Evolutionary conservation across 2,888 invertebrate genomes (phyloP).

Genomic region (Loripinus fragilis): DNA sequence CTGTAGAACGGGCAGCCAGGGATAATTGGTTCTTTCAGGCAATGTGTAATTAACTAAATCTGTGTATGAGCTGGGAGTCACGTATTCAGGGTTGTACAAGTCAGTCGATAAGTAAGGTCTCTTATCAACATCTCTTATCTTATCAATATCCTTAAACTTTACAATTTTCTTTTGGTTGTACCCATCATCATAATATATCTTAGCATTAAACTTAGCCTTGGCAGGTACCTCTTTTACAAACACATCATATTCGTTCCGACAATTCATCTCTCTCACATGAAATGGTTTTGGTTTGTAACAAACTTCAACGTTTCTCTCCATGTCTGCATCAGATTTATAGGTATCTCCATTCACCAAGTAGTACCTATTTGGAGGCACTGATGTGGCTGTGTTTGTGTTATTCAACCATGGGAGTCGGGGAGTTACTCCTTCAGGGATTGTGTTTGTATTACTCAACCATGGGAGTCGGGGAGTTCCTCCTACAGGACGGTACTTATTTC

Average conservation of each 20-base stretch:
- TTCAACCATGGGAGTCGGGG: neutral
- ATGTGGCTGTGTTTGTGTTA: neutral
- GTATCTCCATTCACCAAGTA: neutral
- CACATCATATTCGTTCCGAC: neutral
- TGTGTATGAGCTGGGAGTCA: neutral
- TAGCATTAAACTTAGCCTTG: neutral
- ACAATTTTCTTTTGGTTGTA: neutral
- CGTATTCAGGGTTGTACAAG: neutral
- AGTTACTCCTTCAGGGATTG: neutral
- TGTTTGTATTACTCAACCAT: neutral
- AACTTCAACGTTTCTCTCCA: neutral
- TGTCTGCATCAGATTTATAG: neutral
- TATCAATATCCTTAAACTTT: constrained; percentile 2
- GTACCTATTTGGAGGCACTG: neutral
- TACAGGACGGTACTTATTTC: neutral
- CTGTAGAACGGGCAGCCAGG: neutral
- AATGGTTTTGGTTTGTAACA: neutral
- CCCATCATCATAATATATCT: neutral
- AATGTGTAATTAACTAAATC: neutral
- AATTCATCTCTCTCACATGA: neutral
- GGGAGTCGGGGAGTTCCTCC: neutral
- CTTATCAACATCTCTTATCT: neutral
- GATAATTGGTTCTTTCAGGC: neutral
- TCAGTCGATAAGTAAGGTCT: neutral
- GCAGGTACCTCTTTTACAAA: neutral